These are phyloP conservation scores for Pao palembangensis DNA, from an alignment of 2,113 vertebrate species.

Conservation along the genomic window DNA sequence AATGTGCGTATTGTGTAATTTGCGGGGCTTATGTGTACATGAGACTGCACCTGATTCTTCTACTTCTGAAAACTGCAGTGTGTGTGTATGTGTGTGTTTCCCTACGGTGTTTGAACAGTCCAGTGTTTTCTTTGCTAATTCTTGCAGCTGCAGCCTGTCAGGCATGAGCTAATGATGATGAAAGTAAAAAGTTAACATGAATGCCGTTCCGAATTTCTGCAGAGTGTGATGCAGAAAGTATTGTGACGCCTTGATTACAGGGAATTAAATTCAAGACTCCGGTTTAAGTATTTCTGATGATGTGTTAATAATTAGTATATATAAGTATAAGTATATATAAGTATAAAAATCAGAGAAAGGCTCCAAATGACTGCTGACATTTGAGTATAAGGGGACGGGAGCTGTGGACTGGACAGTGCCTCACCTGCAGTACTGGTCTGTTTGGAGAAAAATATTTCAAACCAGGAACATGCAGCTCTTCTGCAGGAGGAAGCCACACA, in stretches of 20 bases:
- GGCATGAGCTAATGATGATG: conserved; percentile 54
- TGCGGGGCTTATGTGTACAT: conserved; percentile 32
- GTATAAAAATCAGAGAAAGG: conserved; percentile 26
- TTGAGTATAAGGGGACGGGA: conserved; percentile 15
- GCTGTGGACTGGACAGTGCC: conserved; percentile 30
- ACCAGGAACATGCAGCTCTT: conserved; percentile 41
- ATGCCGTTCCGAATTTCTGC: conserved; percentile 30
- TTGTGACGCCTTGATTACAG: conserved; percentile 12
- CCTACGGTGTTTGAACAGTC: conserved; percentile 49
- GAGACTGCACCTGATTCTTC: conserved; percentile 56
- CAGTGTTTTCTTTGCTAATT: conserved; percentile 65
- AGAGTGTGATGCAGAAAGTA: conserved; percentile 13
- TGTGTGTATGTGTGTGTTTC: conserved; percentile 12
- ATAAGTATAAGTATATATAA: too few species aligned
- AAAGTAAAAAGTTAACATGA: conserved; percentile 40
- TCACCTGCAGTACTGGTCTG: conserved; percentile 40
- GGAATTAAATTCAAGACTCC: conserved; percentile 15
- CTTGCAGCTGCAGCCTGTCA: conserved; percentile 64
- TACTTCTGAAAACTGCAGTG: conserved; percentile 32
- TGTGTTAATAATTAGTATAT: too few species aligned
- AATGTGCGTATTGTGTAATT: conserved; percentile 33
- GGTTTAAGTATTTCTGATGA: conserved; percentile 1
- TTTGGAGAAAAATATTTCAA: conserved; percentile 46
- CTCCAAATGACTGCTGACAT: conserved; percentile 35
- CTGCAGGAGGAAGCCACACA: conserved; percentile 20